Base-by-base conservation (phyloP, 2,888 invertebrate species). In the Drosophila rubida region DNA sequence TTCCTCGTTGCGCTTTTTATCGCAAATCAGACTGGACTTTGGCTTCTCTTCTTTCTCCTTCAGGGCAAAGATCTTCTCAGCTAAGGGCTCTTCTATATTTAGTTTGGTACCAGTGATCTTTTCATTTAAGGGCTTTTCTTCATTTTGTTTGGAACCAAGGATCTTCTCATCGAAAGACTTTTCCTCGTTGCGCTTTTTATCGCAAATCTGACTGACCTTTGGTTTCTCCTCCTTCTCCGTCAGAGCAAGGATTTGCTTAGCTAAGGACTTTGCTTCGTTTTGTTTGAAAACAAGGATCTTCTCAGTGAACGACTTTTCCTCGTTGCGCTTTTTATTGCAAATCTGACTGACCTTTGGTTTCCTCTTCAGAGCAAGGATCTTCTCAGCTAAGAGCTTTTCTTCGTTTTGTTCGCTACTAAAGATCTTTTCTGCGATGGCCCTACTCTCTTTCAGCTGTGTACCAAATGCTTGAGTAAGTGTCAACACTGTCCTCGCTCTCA, bases 11-110 rank as follows among this genome's bases (percentile, higher is more conserved):
- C 50, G 50, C 23, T 50, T 51, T 2, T 7, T 8, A 1, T 13
- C 4, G 1, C 16, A 13, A 9, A 61, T 7, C 0, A 13, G 2
- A 2, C 7, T 13, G 7, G 30, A 39, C 2, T n/a, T 53, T n/a
- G 30, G 41, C 2, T n/a, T 53, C 8, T 46, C 16, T 4, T 30
- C 37, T 0, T 27, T 27, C 8, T 27, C 4, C 30, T 11, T 30
- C 2, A 3, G 8, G 9, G 3, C 11, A 11, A 30, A 11, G 9
- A 30, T 4, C 9, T 30, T 30, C 8, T 11, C 30, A 25, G 49
- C 13, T 2, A 11, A 0, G 1, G 64, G 65, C 3, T 46, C 57
- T n/a, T 64, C 65, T 1, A 50, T 57, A 0, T 7, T 55, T 0
- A 41, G 45, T 7, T 54, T 54, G 0, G 1, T 14, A n/a, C 32